Base-by-base conservation (phyloP, 2,797 vertebrate species). In the Typhlichthys subterraneus region DNA sequence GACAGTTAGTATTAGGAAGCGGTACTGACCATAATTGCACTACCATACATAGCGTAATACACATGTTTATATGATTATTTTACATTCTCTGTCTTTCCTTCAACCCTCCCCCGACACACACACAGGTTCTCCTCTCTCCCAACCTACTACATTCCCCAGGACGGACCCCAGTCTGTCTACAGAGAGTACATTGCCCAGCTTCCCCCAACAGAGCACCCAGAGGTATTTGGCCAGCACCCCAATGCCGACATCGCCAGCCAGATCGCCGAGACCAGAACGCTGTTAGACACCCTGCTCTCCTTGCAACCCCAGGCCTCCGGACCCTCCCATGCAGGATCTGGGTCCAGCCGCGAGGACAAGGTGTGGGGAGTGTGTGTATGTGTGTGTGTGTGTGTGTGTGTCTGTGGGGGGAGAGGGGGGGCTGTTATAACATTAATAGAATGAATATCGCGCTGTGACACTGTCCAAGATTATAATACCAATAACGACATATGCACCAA, bases 161-260 rank as follows among this genome's bases (percentile, higher is more conserved):
- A 97, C 1, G 94, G 95, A 1, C 64, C 87, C 33, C 85, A 91
- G 75, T 76, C 88, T 14, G 86, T 87, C 1, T 95, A 95, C 82
- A 87, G 78, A 61, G 91, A 94, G 2, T 91, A 89, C 46, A 93
- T 96, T 70, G 86, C 70, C 79, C 76, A 81, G 67, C 80, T 96
- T 67, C 95, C 95, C 0, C 0, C 89, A 66, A 87, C 90, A 52
- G 95, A 96, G 63, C 88, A 93, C 63, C 94, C 95, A 0, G 95
- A 95, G 77, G 90, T 94, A 72, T 96, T 97, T 48, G 96, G 95
- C 14, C 95, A 95, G 81, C 94, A 97, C 82, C 88, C 93, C 50
- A 97, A 97, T 11, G 95, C 95, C 0, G 94, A 96, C 15, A 94
- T 96, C 10, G 93, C 94, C 53, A 95, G 94, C 72, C 95, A 95